Base-by-base conservation (phyloP, 2,888 invertebrate species). In the Poecilobothrus nobilitatus region DNA sequence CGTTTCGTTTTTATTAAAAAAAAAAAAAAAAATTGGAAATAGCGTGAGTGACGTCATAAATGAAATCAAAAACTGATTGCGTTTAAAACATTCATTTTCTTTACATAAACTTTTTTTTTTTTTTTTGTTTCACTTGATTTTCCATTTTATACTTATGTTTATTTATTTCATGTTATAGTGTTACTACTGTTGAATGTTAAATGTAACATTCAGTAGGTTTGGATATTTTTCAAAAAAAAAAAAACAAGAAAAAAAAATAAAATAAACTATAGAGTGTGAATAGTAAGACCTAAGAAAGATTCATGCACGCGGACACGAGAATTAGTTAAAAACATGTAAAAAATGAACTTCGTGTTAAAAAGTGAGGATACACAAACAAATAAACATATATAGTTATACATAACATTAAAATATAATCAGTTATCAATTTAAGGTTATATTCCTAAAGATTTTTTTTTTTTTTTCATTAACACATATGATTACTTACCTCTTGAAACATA, bases 11-110 rank as follows among this genome's bases (percentile, higher is more conserved):
- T 63, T 10, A 21, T 63, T 22, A 37, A 10, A 37, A 37, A 10
- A 10, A 10, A 37, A 10, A 10, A 10, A 10, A 10, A 63, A 63
- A 63, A 63, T 22, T 22, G 22, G 37, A 68, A 70, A 71, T 72
- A 71, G 70, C 72, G 72, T 72, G 72, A 68, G 68, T 71, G 70
- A 71, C 71, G 71, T 71, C 71, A 72, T 69, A 68, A 70, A 71
- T 68, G 69, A 72, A 72, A 72, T 67, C 61, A 70, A 70, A 71
- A 71, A 68, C 67, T 65, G 70, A 67, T 72, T 72, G 70, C 71
- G 71, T 72, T 72, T 71, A 68, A 69, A 71, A 69, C 70, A 71
- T 71, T 70, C 69, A 71, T 71, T 68, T 71, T 27, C 15, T 27
- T 63, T 15, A 53, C 53, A 53, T 15, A 53, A 53, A 53, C 2